Conservation (phyloP, 2,888 invertebrate genomes). For the Anticlea derivata region DNA sequence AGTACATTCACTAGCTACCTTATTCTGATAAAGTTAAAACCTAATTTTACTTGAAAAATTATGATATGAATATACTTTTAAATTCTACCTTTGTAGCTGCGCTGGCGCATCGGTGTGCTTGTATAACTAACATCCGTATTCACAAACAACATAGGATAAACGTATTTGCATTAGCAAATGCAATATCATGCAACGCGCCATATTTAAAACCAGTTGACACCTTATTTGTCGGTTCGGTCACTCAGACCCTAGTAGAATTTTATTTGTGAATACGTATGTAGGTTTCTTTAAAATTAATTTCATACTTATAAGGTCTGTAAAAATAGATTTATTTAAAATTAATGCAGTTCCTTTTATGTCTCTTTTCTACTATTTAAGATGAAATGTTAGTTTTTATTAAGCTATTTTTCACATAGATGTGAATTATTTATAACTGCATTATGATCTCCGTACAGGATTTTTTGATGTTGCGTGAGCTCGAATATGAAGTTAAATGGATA, state of each 20-base stretch:
- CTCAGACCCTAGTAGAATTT: too few species aligned
- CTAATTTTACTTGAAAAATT: background rate
- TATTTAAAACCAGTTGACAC: too few species aligned
- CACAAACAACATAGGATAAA: background rate
- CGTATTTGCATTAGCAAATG: too few species aligned
- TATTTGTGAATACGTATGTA: background rate
- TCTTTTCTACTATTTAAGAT: slow-evolving; percentile 30
- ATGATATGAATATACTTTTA: background rate
- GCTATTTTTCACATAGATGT: slow-evolving; percentile 14
- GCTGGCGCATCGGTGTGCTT: background rate
- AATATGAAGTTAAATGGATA: slow-evolving; percentile 28
- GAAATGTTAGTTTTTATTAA: slow-evolving; percentile 26
- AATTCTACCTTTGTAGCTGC: background rate
- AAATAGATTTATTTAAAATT: slow-evolving; percentile 23
- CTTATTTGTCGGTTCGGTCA: too few species aligned
- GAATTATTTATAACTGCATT: slow-evolving; percentile 22
- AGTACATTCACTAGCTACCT: slow-evolving; percentile 20
- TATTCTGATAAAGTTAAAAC: too few species aligned
- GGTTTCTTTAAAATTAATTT: background rate
- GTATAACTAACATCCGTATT: background rate
- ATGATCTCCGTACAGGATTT: slow-evolving; percentile 24
- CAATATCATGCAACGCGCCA: too few species aligned
- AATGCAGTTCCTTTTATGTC: slow-evolving; percentile 26
- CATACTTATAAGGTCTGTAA: slow-evolving; percentile 12
- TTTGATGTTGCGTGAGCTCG: slow-evolving; percentile 27